Percentiles rank a stretch among this genome's conserved stretches.
Evolutionary conservation across 2,113 vertebrate genomes (phyloP).

Genomic region (Barnardius zonarius): DNA sequence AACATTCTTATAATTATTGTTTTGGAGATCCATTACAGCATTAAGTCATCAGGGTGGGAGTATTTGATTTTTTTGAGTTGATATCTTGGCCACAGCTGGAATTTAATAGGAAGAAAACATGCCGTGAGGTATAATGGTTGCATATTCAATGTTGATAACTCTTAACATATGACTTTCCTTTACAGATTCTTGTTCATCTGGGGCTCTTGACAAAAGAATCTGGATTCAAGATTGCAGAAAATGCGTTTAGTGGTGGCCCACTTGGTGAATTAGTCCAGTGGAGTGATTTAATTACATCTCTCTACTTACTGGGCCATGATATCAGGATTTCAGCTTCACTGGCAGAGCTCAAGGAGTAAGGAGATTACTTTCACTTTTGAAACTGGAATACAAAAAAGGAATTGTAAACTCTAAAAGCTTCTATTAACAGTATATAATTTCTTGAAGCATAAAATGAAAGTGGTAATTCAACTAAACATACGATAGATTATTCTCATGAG

Average conservation of each 20-base stretch:
- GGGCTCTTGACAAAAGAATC: conserved; percentile 98
- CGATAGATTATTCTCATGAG: conserved; percentile 76
- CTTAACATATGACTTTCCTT: conserved; percentile 1
- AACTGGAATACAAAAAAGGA: conserved; percentile 62
- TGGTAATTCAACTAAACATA: conserved; percentile 77
- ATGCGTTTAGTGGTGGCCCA: conserved; percentile 96
- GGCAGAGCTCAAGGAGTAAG: conserved; percentile 99
- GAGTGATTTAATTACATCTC: conserved; percentile 98
- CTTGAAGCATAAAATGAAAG: conserved; percentile 68
- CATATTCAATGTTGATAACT: background rate
- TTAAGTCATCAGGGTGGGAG: background rate
- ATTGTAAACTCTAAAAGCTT: conserved; percentile 66
- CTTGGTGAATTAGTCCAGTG: conserved; percentile 98
- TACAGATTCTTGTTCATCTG: conserved; percentile 93
- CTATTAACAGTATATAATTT: conserved; percentile 73
- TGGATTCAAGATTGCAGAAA: conserved; percentile 99
- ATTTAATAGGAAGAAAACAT: background rate
- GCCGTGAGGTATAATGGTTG: background rate
- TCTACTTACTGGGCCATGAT: conserved; percentile 97
- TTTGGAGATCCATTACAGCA: background rate
- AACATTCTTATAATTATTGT: background rate
- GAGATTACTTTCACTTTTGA: conserved; percentile 77
- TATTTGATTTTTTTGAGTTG: background rate
- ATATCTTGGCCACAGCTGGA: background rate
- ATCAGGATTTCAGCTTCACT: conserved; percentile 95